Evolutionary conservation across 2,797 vertebrate species (phyloP).

Genomic region (Xerus rutilus): DNA sequence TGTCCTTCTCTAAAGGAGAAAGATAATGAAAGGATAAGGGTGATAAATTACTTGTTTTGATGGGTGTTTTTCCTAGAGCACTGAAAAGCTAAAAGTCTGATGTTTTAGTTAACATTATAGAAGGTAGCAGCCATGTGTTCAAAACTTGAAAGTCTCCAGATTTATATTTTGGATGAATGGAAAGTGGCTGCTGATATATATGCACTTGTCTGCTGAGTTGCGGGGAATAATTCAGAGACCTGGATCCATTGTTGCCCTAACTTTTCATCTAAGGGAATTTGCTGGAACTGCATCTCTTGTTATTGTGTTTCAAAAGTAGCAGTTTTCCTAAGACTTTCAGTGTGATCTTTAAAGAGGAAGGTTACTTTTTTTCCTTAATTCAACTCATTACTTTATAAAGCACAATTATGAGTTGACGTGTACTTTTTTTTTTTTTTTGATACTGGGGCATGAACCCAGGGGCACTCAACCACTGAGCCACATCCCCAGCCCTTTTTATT

Average conservation of each 20-base stretch:
- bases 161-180: conserved; percentile 1
- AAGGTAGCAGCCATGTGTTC: neutral
- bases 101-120: conserved; percentile 39
- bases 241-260: neutral
- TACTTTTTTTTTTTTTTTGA: neutral
- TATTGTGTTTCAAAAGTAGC: neutral
- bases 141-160: neutral
- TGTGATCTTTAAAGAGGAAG: neutral
- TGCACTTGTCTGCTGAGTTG: neutral
- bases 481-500: too few species aligned
- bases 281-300: neutral
- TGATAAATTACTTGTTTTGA: conserved; percentile 52
- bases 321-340: neutral
- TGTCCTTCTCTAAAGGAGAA: conserved; percentile 37
- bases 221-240: neutral
- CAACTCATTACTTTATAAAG: neutral
- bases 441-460: too few species aligned
- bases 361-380: neutral
- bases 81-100: conserved; percentile 28
- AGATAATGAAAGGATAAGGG: neutral
- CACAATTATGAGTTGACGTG: neutral
- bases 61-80: neutral
- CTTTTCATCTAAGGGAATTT: neutral
- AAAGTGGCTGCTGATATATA: neutral
- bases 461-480: too few species aligned